phyloP scores from a whole-genome alignment of 2,888 invertebrate species.

The Aphidoletes aphidimyza region DNA sequence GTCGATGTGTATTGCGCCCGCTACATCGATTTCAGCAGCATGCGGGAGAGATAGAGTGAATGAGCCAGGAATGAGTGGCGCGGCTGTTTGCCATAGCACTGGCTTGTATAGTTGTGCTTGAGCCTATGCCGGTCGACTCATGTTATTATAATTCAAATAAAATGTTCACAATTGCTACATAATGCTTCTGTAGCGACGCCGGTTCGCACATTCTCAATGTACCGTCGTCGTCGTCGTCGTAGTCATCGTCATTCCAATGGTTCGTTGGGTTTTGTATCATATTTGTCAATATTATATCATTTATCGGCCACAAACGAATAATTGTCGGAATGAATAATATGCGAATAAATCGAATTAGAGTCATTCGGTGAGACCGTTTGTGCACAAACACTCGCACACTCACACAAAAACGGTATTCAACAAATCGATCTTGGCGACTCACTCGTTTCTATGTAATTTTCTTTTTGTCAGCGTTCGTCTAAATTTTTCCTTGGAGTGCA shows the following conservation, averaged over 20 bases:
- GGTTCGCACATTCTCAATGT: neutral
- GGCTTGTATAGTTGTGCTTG: neutral
- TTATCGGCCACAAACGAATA: slow-evolving; percentile 50
- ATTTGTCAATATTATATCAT: slow-evolving; percentile 51
- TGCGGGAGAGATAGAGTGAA: neutral
- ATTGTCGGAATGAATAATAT: slow-evolving; percentile 51
- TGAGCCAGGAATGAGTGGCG: neutral
- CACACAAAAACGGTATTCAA: neutral
- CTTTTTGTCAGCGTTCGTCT: neutral
- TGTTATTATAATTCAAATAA: slow-evolving; percentile 51
- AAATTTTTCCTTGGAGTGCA: slow-evolving; percentile 43
- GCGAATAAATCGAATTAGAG: slow-evolving; percentile 49
- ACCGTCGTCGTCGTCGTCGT: neutral
- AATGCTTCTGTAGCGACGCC: slow-evolving; percentile 25
- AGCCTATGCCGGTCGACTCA: slow-evolving; percentile 12
- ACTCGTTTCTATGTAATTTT: too few species aligned
- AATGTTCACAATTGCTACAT: slow-evolving; percentile 51
- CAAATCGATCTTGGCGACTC: neutral
- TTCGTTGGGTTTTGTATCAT: slow-evolving; percentile 35
- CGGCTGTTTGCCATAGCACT: too few species aligned
- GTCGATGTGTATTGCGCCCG: slow-evolving; percentile 15
- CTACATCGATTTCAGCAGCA: neutral
- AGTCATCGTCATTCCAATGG: neutral
- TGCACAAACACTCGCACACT: too few species aligned
- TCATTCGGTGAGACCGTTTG: neutral